These are phyloP conservation scores for Leptosomus discolor DNA, from an alignment of 2,113 vertebrate species.

Conservation along the genomic window DNA sequence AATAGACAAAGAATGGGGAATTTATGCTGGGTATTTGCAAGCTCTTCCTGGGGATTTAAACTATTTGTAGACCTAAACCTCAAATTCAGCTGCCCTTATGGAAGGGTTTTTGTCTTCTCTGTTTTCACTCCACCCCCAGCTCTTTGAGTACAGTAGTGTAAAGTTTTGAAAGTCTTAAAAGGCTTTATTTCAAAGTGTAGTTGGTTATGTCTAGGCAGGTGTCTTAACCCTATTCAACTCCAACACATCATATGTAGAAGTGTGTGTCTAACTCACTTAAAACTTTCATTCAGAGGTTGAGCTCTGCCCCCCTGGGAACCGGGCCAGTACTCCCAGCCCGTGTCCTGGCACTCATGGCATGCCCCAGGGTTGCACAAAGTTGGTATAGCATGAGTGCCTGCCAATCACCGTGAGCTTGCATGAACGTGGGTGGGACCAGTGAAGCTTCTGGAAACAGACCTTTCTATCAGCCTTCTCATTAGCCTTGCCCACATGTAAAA, in stretches of 20 bases:
- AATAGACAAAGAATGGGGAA: not conserved
- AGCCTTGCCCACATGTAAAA: not conserved
- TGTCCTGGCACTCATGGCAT: not conserved
- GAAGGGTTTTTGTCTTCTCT: not conserved
- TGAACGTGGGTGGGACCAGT: too few species aligned
- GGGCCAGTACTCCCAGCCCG: not conserved
- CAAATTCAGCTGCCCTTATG: not conserved
- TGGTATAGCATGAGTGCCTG: not conserved
- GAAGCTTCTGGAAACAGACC: not conserved
- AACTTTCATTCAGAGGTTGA: not conserved
- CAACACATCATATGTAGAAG: not conserved
- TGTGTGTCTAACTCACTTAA: not conserved
- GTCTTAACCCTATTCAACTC: not conserved
- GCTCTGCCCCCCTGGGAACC: not conserved
- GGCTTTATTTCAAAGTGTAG: not conserved
- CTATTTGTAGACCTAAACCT: slow-evolving; percentile 22
- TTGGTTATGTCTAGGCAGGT: not conserved
- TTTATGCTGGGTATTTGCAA: not conserved
- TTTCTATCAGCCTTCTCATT: not conserved
- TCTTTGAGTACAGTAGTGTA: not conserved
- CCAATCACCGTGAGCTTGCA: not conserved
- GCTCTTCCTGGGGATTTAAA: slow-evolving; percentile 21
- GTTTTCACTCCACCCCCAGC: not conserved
- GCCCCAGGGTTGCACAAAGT: not conserved
- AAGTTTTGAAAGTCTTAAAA: slow-evolving; percentile 28